Percentiles rank a stretch among this genome's conserved stretches.
phyloP scores from a whole-genome alignment of 2,797 vertebrate genomes.

The Cephalopachus bancanus region DNA sequence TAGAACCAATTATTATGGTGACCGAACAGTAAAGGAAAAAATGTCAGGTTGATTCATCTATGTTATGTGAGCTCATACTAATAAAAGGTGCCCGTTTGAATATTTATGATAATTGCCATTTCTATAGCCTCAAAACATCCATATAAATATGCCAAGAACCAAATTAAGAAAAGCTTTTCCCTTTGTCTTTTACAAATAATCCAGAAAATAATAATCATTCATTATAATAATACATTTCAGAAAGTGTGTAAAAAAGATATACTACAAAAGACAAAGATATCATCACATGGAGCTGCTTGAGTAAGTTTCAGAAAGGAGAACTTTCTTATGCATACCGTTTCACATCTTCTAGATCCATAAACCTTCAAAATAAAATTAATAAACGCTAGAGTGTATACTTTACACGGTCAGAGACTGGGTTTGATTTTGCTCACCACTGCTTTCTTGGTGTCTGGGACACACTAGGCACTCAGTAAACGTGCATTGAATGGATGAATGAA shows the following conservation, averaged over 20 bases:
- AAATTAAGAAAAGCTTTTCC: conserved; percentile 73
- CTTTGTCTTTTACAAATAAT: conserved; percentile 74
- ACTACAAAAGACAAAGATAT: neutral
- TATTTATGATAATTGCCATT: conserved; percentile 79
- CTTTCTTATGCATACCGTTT: neutral
- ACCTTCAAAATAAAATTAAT: neutral
- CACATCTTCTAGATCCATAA: neutral
- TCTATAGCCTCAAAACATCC: conserved; percentile 60
- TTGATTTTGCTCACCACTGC: neutral
- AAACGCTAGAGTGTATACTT: neutral
- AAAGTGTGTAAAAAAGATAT: neutral
- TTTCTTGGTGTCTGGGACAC: neutral
- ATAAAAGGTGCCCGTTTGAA: conserved; percentile 68
- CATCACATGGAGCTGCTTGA: neutral
- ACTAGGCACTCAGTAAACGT: neutral
- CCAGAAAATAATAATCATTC: conserved; percentile 62
- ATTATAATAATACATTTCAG: conserved; percentile 30
- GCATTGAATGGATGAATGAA: neutral
- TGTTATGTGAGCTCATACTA: conserved; percentile 46
- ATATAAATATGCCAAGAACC: conserved; percentile 73
- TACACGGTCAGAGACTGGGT: neutral
- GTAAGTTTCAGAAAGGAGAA: conserved; percentile 28
- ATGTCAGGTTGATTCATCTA: conserved; percentile 52
- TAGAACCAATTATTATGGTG: conserved; percentile 70
- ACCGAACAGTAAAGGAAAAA: conserved; percentile 64